Conservation (phyloP, 2,888 invertebrate genomes). For the Scaptomyza caliginosa region DNA sequence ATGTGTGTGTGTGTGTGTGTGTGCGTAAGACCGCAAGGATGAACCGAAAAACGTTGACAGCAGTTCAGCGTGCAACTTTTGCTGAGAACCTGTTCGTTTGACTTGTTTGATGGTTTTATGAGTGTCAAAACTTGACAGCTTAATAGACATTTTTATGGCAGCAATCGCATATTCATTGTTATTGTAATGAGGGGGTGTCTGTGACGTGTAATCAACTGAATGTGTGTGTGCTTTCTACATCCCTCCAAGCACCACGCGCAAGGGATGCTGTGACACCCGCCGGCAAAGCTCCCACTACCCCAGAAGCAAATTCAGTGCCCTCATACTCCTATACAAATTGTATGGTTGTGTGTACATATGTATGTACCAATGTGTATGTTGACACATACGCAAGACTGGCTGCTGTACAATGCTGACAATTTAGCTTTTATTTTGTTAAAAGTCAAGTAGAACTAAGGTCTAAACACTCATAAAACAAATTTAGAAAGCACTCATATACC, state of each 20-base stretch:
- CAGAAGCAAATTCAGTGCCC: not conserved
- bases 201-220: conserved; percentile 4
- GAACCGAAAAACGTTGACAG: conserved; percentile 65
- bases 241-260: conserved; percentile 5
- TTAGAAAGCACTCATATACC: not conserved
- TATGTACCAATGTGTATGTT: not conserved
- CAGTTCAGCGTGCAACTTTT: conserved; percentile 48
- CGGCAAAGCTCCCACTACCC: conserved; percentile 9
- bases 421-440: not conserved
- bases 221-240: conserved; percentile 8
- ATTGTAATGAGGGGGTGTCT: conserved; percentile 33
- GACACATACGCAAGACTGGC: conserved; percentile 9
- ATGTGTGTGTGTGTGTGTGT: conserved; percentile 15
- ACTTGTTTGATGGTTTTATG: conserved; percentile 83
- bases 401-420: not conserved
- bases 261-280: conserved; percentile 43
- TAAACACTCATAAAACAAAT: not conserved
- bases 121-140: conserved; percentile 81
- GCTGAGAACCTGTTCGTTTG: conserved; percentile 80
- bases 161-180: conserved; percentile 63
- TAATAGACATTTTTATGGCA: conserved; percentile 78
- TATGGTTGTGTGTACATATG: not conserved
- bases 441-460: no score
- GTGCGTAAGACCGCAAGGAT: conserved; percentile 47
- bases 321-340: not conserved